These are phyloP conservation scores for Ophion slaviceki DNA, from an alignment of 2,888 invertebrate genomes.

Conservation along the genomic window DNA sequence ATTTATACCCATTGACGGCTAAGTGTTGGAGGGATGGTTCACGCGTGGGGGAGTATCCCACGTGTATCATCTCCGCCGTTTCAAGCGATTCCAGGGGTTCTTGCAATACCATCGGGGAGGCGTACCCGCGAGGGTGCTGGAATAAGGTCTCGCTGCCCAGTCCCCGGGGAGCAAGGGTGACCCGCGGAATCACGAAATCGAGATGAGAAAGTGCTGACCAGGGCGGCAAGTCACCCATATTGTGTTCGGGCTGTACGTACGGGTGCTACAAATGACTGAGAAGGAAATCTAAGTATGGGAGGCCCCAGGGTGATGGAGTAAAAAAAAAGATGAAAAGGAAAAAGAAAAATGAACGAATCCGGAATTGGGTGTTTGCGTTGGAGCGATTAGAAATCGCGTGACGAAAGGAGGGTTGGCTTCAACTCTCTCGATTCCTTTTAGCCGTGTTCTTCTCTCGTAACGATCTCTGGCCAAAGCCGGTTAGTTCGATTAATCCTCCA, in stretches of 20 bases:
- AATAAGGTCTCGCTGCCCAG: slow-evolving; percentile 32
- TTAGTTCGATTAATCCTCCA: slow-evolving; percentile 18
- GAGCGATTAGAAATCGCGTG: slow-evolving; percentile 52
- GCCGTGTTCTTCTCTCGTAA: slow-evolving; percentile 1
- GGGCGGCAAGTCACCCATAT: slow-evolving; percentile 21
- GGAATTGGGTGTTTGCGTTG: slow-evolving; percentile 59
- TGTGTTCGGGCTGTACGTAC: background rate
- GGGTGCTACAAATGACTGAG: slow-evolving; percentile 3
- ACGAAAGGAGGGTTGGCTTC: slow-evolving; percentile 35
- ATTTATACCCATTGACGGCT: background rate
- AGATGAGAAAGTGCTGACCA: slow-evolving; percentile 54
- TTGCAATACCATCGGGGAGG: slow-evolving; percentile 29
- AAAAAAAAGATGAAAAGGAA: slow-evolving; percentile 4
- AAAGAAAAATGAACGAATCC: background rate
- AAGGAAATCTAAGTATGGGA: background rate
- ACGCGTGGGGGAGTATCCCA: too few species aligned
- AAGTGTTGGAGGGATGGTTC: slow-evolving; percentile 18
- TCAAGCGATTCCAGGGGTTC: slow-evolving; percentile 1
- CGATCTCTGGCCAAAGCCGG: slow-evolving; percentile 11
- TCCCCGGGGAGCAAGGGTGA: slow-evolving; percentile 40
- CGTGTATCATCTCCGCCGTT: background rate
- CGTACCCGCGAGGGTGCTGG: background rate
- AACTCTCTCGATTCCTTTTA: slow-evolving; percentile 1
- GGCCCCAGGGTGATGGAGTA: background rate
- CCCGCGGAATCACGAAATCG: slow-evolving; percentile 51